phyloP scores from a whole-genome alignment of 2,113 vertebrate species.

The Rynchops niger region DNA sequence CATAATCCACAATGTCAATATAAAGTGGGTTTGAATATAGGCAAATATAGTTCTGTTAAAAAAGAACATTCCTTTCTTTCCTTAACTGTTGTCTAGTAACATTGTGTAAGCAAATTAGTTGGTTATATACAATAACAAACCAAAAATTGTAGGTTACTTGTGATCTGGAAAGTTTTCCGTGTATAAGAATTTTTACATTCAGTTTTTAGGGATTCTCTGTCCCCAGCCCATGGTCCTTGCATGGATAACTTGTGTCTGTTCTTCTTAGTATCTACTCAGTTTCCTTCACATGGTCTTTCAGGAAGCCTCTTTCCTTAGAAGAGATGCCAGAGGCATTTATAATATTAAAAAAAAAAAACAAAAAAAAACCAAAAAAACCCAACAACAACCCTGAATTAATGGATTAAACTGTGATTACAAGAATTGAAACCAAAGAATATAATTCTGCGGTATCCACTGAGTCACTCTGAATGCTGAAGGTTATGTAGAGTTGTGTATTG shows the following conservation, averaged over 20 bases:
- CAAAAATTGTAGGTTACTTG: background rate
- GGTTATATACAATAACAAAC: background rate
- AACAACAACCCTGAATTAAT: background rate
- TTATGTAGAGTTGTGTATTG: background rate
- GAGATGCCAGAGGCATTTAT: background rate
- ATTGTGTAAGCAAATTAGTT: background rate
- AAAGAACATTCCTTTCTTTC: background rate
- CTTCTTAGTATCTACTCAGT: background rate
- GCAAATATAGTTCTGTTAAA: background rate
- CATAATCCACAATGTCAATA: background rate
- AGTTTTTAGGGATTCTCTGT: background rate
- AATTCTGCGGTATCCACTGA: background rate
- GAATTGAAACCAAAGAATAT: background rate
- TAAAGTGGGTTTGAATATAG: background rate
- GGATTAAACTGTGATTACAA: background rate
- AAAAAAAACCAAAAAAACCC: too few species aligned
- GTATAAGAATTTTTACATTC: background rate
- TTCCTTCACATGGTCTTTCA: background rate
- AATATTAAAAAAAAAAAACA: background rate
- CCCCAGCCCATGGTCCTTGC: rapidly evolving
- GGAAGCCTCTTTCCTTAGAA: background rate
- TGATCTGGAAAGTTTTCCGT: background rate
- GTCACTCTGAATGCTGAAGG: background rate
- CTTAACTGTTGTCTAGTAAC: background rate
- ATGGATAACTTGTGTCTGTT: background rate